A percentile compares a stretch with the other conserved stretches of the same genome.
phyloP scores from a whole-genome alignment of 2,888 invertebrate genomes.

The Calameuta idolon region DNA sequence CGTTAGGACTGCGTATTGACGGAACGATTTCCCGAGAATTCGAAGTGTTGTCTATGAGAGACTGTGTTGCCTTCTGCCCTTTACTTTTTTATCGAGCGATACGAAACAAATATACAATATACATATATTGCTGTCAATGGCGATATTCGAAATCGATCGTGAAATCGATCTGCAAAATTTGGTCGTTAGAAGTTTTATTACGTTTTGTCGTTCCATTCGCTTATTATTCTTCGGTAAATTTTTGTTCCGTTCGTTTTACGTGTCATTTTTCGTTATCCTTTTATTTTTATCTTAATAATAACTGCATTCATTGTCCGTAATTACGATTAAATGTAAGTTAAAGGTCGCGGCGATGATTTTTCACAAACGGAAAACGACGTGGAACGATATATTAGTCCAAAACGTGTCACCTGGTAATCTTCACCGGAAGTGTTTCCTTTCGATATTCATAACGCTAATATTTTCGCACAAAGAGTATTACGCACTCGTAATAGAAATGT shows the following conservation, averaged over 20 bases:
- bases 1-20: neutral
- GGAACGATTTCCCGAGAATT: neutral
- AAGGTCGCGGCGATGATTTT: constrained; percentile 11
- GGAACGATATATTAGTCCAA: neutral
- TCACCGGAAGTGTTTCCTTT: neutral
- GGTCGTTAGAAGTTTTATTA: constrained; percentile 27
- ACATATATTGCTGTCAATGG: neutral
- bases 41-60: neutral
- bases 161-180: constrained; percentile 8
- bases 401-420: neutral
- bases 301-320: constrained; percentile 27
- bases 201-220: constrained; percentile 2
- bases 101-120: neutral
- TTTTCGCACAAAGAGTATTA: neutral
- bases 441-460: neutral
- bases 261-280: neutral
- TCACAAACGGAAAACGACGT: constrained; percentile 21
- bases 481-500: neutral
- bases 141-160: neutral
- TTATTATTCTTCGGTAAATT: constrained; percentile 15
- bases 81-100: neutral
- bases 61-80: neutral
- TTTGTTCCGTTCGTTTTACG: constrained; percentile 13
- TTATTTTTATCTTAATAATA: constrained; percentile 15
- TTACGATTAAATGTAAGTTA: constrained; percentile 28